Evolutionary conservation across 2,888 invertebrate genomes (phyloP).

Genomic region (Loripinus fragilis): DNA sequence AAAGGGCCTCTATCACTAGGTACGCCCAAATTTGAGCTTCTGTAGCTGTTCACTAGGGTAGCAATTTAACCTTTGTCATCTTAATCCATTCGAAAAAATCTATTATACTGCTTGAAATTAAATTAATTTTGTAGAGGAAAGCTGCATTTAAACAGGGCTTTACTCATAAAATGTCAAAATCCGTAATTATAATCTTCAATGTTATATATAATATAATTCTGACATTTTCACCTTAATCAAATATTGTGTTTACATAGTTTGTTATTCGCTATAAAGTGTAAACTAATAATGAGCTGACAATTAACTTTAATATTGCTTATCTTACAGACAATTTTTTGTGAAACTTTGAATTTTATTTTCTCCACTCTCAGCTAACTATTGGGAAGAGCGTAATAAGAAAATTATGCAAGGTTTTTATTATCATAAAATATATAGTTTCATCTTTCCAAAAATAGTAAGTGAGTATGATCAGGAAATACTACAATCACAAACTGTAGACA

Average conservation of each 20-base stretch:
- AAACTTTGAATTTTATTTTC: no score
- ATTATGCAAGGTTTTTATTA: no score
- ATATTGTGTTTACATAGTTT: slow-evolving; percentile 12
- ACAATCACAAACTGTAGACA: no score
- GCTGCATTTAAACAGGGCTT: slow-evolving; percentile 17
- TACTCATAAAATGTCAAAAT: slow-evolving; percentile 7
- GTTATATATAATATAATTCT: not conserved
- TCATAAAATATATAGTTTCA: no score
- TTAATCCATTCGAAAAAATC: slow-evolving; percentile 1
- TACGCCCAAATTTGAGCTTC: no score
- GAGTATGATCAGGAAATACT: no score
- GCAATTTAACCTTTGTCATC: not conserved
- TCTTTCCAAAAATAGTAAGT: no score
- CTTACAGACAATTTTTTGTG: not conserved
- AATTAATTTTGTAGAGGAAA: slow-evolving; percentile 18
- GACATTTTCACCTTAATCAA: slow-evolving; percentile 9
- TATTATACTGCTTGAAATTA: slow-evolving; percentile 6
- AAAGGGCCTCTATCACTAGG: no score
- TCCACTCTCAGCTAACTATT: no score
- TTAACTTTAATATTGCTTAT: not conserved
- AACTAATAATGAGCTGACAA: slow-evolving; percentile 13
- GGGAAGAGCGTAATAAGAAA: no score
- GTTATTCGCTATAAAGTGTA: not conserved
- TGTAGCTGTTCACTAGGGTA: not conserved
- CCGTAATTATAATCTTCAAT: slow-evolving; percentile 1